Evolutionary conservation across 2,113 vertebrate genomes (phyloP).

Genomic region (Pholis gunnellus): DNA sequence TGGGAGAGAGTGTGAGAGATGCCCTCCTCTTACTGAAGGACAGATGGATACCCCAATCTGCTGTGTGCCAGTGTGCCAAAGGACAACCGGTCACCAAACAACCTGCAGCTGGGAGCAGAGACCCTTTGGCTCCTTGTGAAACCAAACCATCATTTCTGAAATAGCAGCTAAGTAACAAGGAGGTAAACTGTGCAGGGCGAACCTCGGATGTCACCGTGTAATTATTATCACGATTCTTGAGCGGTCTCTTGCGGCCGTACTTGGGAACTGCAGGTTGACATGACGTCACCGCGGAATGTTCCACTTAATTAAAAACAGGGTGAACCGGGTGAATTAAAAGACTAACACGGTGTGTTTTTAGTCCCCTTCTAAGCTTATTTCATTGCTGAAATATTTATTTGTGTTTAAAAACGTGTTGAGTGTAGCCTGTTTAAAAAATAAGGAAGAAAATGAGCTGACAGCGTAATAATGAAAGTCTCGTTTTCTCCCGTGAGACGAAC

Average conservation of each 20-base stretch:
- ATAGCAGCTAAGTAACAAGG: not conserved
- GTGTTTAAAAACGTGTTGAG: rapidly evolving
- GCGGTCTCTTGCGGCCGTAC: constrained; percentile 41
- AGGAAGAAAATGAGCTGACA: not conserved
- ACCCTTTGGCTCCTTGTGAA: constrained; percentile 4
- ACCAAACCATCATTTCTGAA: not conserved
- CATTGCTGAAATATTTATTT: rapidly evolving
- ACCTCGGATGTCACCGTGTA: not conserved
- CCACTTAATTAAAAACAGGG: constrained; percentile 32
- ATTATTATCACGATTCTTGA: constrained; percentile 14
- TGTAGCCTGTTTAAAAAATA: not conserved
- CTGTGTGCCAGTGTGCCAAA: constrained; percentile 60
- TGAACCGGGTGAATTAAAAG: not conserved
- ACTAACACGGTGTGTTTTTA: rapidly evolving
- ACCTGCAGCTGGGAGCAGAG: constrained; percentile 46
- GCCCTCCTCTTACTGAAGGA: constrained; percentile 62
- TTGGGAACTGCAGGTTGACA: not conserved
- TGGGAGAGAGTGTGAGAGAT: constrained; percentile 64
- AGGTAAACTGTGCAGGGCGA: not conserved
- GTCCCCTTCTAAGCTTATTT: rapidly evolving
- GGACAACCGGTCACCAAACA: constrained; percentile 57
- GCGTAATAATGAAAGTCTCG: rapidly evolving
- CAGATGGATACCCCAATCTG: constrained; percentile 75
- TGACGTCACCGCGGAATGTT: constrained; percentile 30
- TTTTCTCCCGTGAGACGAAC: not conserved